phyloP scores from a whole-genome alignment of 2,797 vertebrate species.

The Lates japonicus region DNA sequence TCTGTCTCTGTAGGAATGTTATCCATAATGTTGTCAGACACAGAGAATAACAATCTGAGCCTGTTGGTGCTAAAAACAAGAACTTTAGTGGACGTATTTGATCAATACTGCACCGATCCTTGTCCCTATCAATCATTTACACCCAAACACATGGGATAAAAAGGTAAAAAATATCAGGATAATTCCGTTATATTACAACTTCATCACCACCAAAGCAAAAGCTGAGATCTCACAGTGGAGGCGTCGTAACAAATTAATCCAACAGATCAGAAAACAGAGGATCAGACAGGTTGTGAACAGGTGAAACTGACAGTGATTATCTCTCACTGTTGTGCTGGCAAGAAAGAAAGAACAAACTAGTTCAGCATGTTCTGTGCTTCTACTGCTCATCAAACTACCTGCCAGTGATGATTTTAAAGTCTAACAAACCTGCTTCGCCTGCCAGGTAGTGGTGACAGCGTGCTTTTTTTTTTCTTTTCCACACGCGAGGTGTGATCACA shows the following conservation, averaged over 20 bases:
- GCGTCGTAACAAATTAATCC: neutral
- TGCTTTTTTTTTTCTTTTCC: neutral
- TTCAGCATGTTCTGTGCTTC: neutral
- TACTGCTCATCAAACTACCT: neutral
- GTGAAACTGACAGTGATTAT: neutral
- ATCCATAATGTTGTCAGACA: too few relatives aligned
- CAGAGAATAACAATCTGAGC: too few relatives aligned
- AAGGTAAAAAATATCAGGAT: too few relatives aligned
- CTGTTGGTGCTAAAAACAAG: too few relatives aligned
- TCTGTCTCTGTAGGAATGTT: too few relatives aligned
- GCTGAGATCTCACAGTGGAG: too few relatives aligned
- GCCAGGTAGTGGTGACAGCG: neutral
- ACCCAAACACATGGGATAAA: too few relatives aligned
- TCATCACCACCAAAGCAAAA: too few relatives aligned
- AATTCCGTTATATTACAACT: neutral
- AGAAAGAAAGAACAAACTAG: too few relatives aligned
- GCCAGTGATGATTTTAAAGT: neutral
- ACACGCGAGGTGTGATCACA: neutral
- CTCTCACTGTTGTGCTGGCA: neutral
- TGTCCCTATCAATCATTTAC: too few relatives aligned
- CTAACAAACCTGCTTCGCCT: neutral
- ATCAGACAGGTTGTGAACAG: neutral
- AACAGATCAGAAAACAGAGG: neutral
- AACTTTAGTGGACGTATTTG: too few relatives aligned
- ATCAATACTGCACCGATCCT: too few relatives aligned